These are phyloP conservation scores for Melanitta fusca DNA, from an alignment of 2,797 vertebrate species.

Conservation along the genomic window DNA sequence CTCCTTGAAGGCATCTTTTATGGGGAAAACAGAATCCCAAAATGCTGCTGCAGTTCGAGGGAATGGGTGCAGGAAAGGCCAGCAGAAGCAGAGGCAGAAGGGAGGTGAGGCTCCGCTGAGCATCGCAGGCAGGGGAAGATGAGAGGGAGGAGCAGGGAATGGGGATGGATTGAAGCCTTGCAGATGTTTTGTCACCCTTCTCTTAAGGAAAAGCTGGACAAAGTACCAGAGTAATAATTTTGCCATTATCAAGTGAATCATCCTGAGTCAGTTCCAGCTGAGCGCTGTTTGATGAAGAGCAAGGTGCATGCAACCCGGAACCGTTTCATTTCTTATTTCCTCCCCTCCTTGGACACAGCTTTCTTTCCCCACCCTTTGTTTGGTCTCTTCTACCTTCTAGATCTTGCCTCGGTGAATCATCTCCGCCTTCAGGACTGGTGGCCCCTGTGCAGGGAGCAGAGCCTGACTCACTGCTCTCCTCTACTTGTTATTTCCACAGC, in stretches of 20 bases:
- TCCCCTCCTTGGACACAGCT: not conserved
- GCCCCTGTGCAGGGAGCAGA: conserved; percentile 4
- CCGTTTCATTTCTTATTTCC: not conserved
- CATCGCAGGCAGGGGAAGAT: not conserved
- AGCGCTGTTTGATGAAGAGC: not conserved
- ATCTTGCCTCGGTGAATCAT: conserved; percentile 61
- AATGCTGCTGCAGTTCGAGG: not conserved
- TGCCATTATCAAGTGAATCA: not conserved
- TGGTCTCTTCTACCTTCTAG: conserved; percentile 2
- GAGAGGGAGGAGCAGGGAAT: not conserved
- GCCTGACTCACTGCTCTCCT: conserved; percentile 70
- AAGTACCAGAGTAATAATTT: not conserved
- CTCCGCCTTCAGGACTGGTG: conserved; percentile 21
- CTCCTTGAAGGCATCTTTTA: conserved; percentile 36
- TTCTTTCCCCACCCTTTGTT: not conserved
- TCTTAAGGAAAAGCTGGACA: not conserved
- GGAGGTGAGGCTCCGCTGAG: not conserved
- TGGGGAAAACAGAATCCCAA: conserved; percentile 5
- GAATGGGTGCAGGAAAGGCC: not conserved
- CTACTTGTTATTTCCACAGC: conserved; percentile 48
- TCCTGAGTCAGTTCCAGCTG: not conserved
- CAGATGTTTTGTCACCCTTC: not conserved
- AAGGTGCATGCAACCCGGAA: not conserved
- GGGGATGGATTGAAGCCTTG: not conserved
- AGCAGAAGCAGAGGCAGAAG: not conserved